phyloP scores from a whole-genome alignment of 1,140 invertebrate species.

The Stegodyphus dumicola region DNA sequence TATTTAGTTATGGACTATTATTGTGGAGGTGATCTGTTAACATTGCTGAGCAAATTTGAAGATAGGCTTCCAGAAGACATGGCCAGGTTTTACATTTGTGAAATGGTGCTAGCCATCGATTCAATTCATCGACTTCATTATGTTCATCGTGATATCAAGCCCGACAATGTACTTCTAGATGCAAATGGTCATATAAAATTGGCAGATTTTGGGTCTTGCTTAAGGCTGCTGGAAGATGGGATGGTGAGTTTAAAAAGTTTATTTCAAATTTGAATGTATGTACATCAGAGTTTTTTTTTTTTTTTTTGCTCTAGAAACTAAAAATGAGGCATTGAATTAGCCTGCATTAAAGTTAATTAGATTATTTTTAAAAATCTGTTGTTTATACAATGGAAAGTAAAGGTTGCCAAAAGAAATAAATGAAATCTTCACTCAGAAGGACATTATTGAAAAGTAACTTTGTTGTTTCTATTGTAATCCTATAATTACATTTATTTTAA shows the following conservation, averaged over 20 bases:
- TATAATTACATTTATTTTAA: too few species aligned
- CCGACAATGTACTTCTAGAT: constrained; percentile 97
- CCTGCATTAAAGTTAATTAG: not conserved
- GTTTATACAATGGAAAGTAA: not conserved
- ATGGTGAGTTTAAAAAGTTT: constrained; percentile 70
- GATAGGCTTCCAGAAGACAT: constrained; percentile 98
- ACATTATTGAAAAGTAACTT: too few species aligned
- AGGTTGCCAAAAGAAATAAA: too few species aligned
- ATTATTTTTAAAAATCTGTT: not conserved
- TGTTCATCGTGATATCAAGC: constrained; percentile 98
- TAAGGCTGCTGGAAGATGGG: constrained; percentile 89
- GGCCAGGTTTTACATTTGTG: constrained; percentile 98
- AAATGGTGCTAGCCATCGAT: constrained; percentile 98
- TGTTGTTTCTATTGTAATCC: too few species aligned
- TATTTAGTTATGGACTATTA: constrained; percentile 99
- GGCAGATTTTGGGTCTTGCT: constrained; percentile 98
- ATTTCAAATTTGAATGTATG: constrained; percentile 2
- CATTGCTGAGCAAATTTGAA: constrained; percentile 97
- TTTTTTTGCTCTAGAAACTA: not conserved
- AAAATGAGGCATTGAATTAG: not conserved
- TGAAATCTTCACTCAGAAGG: too few species aligned
- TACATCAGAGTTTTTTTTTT: not conserved
- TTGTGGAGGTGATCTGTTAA: constrained; percentile 95
- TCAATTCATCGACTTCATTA: constrained; percentile 96
- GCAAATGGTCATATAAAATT: constrained; percentile 98